Percentiles rank a stretch among this genome's conserved stretches.
phyloP scores from a whole-genome alignment of 2,888 invertebrate species.

The Lacanobia wlatinum region DNA sequence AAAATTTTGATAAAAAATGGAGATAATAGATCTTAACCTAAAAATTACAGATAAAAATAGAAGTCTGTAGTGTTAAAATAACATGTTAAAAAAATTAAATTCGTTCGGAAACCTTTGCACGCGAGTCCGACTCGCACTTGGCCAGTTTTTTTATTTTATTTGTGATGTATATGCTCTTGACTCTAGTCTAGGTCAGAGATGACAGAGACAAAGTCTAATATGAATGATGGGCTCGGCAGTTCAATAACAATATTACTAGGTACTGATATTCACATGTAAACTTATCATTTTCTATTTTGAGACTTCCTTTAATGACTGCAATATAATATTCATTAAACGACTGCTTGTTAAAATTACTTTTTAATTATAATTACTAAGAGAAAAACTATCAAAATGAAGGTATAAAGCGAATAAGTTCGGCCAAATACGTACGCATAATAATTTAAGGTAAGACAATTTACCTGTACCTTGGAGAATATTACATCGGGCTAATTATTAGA shows the following conservation, averaged over 20 bases:
- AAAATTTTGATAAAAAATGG: no score
- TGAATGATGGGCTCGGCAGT: not conserved
- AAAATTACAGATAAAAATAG: no score
- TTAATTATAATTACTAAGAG: not conserved
- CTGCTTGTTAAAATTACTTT: slow-evolving; percentile 7
- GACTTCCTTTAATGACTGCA: not conserved
- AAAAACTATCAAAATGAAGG: slow-evolving; percentile 8
- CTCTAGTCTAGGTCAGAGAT: no score
- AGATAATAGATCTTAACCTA: no score
- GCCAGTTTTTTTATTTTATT: no score
- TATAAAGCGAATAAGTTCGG: slow-evolving; percentile 18
- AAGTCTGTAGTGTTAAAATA: no score
- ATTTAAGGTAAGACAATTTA: slow-evolving; percentile 51
- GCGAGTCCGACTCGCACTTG: no score
- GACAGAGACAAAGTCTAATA: no score
- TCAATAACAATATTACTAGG: not conserved
- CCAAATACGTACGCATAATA: slow-evolving; percentile 31
- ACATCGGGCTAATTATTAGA: slow-evolving; percentile 61
- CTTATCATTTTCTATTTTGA: slow-evolving; percentile 8
- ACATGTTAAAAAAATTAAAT: no score
- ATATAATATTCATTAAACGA: not conserved
- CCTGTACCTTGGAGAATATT: slow-evolving; percentile 42
- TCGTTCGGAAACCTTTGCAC: no score
- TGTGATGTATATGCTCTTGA: no score
- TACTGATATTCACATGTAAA: not conserved